Evolutionary conservation across 2,797 vertebrate genomes (phyloP).

Genomic region (Vireo griseus): DNA sequence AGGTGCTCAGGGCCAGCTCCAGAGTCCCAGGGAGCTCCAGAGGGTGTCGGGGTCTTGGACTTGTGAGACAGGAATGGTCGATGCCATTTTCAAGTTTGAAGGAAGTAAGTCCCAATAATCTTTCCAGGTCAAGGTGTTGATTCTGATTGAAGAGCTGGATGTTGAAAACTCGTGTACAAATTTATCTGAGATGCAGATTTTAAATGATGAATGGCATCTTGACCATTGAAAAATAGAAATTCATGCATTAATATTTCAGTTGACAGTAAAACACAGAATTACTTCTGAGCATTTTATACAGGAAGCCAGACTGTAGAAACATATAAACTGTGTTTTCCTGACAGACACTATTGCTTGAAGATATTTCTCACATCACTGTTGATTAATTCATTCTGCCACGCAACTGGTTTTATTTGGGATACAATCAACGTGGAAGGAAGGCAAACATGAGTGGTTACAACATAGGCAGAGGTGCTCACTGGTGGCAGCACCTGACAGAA

Average conservation of each 20-base stretch:
- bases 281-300: constrained; percentile 50
- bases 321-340: constrained; percentile 66
- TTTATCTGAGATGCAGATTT: constrained; percentile 61
- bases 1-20: neutral
- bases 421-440: constrained; percentile 63
- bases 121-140: neutral
- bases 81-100: neutral
- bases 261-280: constrained; percentile 74
- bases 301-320: constrained; percentile 69
- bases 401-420: constrained; percentile 44
- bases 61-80: neutral
- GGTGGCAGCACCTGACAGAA: constrained; percentile 34
- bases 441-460: constrained; percentile 43
- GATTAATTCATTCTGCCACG: constrained; percentile 31
- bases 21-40: neutral
- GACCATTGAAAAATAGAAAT: constrained; percentile 79
- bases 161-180: constrained; percentile 11
- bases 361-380: constrained; percentile 38
- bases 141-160: neutral
- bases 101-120: neutral
- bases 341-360: constrained; percentile 74
- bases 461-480: constrained; percentile 64
- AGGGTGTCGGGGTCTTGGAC: neutral
- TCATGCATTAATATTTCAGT: constrained; percentile 78
- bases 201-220: constrained; percentile 20